Conservation (phyloP, 2,797 vertebrate genomes). For the Falco berigora region DNA sequence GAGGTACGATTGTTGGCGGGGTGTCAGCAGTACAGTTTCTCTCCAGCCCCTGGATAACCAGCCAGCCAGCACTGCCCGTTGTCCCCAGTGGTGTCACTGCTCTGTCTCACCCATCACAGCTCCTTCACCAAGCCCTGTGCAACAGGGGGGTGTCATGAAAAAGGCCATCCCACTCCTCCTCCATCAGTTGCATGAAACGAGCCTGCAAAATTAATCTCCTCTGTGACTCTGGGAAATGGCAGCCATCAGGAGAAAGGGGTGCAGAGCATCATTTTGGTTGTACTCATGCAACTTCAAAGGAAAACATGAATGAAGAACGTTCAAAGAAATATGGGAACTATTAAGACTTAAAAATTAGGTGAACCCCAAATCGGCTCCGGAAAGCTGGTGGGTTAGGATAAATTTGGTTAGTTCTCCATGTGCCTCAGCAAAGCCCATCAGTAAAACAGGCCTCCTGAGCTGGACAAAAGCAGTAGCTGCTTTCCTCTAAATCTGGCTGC, state of each 20-base stretch:
- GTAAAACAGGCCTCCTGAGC: neutral
- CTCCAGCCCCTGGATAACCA: neutral
- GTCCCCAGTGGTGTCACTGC: neutral
- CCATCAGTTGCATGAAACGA: neutral
- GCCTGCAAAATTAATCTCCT: neutral
- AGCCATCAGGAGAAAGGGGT: neutral
- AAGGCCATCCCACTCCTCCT: neutral
- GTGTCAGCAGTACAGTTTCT: neutral
- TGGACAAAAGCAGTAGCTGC: neutral
- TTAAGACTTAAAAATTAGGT: neutral
- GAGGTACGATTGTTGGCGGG: neutral
- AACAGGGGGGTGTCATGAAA: no score
- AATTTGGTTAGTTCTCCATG: neutral
- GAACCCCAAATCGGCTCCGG: neutral
- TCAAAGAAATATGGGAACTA: neutral
- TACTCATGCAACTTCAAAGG: neutral
- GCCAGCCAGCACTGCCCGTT: neutral
- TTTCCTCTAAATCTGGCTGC: neutral
- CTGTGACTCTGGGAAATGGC: neutral
- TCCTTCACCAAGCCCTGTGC: neutral
- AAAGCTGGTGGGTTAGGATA: neutral
- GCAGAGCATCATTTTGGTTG: neutral
- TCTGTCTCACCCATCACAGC: neutral
- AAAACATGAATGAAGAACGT: neutral
- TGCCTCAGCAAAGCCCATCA: neutral